Evolutionary conservation across 2,797 vertebrate genomes (phyloP), one percentile per base, ranked within the genome.

Genomic region (Schizothorax lantsangensis): DNA sequence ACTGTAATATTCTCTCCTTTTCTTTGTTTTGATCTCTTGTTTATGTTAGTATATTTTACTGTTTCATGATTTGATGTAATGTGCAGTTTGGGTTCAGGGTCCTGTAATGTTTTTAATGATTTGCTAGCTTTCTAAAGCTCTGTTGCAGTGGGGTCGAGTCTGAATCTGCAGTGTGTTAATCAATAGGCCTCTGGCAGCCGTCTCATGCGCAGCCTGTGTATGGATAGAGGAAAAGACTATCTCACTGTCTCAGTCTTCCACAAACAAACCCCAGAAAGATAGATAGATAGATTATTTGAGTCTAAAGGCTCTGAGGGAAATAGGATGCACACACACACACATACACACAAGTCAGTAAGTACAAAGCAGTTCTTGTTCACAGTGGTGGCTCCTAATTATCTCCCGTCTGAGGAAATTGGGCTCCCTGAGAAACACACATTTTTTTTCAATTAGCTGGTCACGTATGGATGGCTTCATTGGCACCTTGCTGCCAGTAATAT

Each of bases 341-440:
- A 38, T 38, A 69, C 7, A 43, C 21, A 43, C 38, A 66, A 64
- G 21, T 73, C 49, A n/a, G 54, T 30, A 30, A 59, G 52, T 64
- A 75, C 57, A 81, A 81, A 86, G 69, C 78, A 74, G 26, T 15
- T 84, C 77, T 84, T 73, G 36, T 88, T 59, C 45, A 78, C 72
- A 86, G 71, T 74, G 62, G 17, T 84, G 43, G 52, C 75, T 86
- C 82, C 83, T 89, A 59, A 84, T 88, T 82, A 74, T 79, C 79
- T 78, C 66, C 69, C 43, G 6, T 77, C 72, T 68, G 23, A 75
- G 69, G 82, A 88, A 86, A 84, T 86, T 75, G 72, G 40, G 68
- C 38, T 82, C 38, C 49, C 23, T 66, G 52, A 73, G 43, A 86
- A 38, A 54, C 62, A 69, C 54, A 52, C 54, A 83, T 79, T 83